Evolutionary conservation across 53 echinoderm and acorn worm genomes (phyloP), one percentile per base, ranked within the genome.

Genomic region (Hippasteria phrygiana): DNA sequence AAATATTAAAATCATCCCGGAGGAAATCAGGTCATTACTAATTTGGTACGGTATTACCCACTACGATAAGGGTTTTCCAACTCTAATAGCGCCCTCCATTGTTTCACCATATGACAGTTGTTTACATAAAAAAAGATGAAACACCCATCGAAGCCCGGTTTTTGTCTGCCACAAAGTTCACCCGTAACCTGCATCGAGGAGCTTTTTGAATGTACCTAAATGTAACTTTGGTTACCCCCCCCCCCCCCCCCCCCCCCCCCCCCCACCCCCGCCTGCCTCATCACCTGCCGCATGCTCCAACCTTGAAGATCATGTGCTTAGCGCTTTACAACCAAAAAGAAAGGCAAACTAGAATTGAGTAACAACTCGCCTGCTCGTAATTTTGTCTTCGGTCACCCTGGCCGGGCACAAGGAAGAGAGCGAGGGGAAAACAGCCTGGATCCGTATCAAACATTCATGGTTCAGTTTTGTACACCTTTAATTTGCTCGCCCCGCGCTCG

Each of bases 381-480:
- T 81, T 81, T 26, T 81, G 81, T 81, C 81, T 65, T 81, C 81
- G 46, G 64, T 27, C 27, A 40, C 62, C 81, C 18, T 16, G 65
- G 56, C 62, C 41, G 46, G 64, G n/a, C n/a, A n/a, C 62, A n/a
- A 65, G 65, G 55, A 31, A 55, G 54, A 24, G 24, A 36, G 71
- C 37, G 71, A 38, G 41, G n/a, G n/a, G 20, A 42, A 63, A 56
- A 63, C 81, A 34, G 81, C 81, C 81, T 31, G 81, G 16, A 43
- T 66, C 43, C n/a, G 24, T 26, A 81, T 81, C 46, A 81, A 81
- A 81, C 14, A 81, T 81, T 81, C 81, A 81, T 81, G 81, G 13
- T 45, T 6, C 63, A 37, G 39, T 72, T 64, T 59, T 81, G 63
- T 81, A 37, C 65, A 28, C 81, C 24, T 65, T 81, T 65, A n/a